Evolutionary conservation across 2,113 vertebrate species (phyloP).

Genomic region (Myocastor coypus): DNA sequence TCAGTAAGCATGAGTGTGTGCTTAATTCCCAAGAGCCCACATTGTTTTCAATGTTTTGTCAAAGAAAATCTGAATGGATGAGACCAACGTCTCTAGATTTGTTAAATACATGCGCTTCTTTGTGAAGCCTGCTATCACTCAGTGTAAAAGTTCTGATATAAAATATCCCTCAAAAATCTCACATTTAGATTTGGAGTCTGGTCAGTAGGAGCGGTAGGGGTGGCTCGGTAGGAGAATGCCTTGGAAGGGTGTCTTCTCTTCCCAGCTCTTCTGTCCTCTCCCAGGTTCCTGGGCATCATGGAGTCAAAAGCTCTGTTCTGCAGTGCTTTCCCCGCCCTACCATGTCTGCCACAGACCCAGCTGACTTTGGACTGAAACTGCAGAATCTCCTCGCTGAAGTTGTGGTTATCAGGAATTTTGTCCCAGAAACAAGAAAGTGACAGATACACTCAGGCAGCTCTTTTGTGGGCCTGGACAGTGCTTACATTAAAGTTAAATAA

Average conservation of each 20-base stretch:
- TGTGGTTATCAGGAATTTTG: neutral
- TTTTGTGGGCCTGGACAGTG: neutral
- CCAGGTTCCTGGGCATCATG: neutral
- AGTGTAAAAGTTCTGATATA: neutral
- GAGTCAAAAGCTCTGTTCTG: neutral
- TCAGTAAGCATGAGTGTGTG: neutral
- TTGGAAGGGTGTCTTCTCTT: neutral
- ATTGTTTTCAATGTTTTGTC: neutral
- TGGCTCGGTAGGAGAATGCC: too few relatives aligned
- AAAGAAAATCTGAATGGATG: neutral
- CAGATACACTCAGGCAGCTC: too few relatives aligned
- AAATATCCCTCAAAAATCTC: neutral
- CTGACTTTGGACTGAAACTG: neutral
- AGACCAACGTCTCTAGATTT: neutral
- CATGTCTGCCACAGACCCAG: neutral
- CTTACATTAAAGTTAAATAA: neutral
- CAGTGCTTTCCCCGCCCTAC: neutral
- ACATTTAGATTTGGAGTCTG: neutral
- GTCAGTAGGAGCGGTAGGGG: neutral
- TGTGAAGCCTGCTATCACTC: neutral
- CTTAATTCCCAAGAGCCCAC: neutral
- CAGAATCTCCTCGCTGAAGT: neutral
- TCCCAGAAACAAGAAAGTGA: neutral
- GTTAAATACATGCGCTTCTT: neutral
- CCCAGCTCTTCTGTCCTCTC: neutral